Conservation (phyloP, 1,140 invertebrate genomes). For the Laodelphax striatellus region DNA sequence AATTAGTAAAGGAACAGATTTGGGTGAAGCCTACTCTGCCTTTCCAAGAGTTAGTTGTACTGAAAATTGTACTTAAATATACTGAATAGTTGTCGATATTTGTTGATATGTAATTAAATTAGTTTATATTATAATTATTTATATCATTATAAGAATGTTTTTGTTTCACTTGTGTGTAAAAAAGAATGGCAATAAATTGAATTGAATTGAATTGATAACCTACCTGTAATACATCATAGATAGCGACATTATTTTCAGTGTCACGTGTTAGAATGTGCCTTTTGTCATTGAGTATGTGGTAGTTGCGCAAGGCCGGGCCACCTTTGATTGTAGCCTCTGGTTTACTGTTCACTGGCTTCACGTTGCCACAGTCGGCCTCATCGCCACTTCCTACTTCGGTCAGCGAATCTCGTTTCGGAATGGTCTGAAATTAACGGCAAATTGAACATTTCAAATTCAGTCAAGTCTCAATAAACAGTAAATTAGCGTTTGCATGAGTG, state of each 20-base stretch:
- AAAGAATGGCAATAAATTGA: no score
- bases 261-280: conserved; percentile 94
- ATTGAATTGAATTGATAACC: conserved; percentile 7
- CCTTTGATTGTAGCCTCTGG: conserved; percentile 53
- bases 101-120: no score
- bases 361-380: conserved; percentile 22
- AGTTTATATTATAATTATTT: no score
- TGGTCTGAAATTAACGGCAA: conserved; percentile 27
- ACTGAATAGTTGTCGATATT: no score
- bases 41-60: no score
- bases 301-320: conserved; percentile 85
- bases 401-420: conserved; percentile 38
- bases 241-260: conserved; percentile 85
- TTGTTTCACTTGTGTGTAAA: no score
- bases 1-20: no score
- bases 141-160: no score
- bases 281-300: conserved; percentile 90
- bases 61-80: no score
- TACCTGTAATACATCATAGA: conserved; percentile 93
- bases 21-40: no score
- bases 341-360: conserved; percentile 30
- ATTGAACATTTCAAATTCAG: not conserved
- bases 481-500: no score
- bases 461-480: no score
- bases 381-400: conserved; percentile 26